A percentile compares a stretch with the other conserved stretches of the same genome.
Evolutionary conservation across 2,113 vertebrate genomes (phyloP).

Genomic region (Desmodus rotundus): DNA sequence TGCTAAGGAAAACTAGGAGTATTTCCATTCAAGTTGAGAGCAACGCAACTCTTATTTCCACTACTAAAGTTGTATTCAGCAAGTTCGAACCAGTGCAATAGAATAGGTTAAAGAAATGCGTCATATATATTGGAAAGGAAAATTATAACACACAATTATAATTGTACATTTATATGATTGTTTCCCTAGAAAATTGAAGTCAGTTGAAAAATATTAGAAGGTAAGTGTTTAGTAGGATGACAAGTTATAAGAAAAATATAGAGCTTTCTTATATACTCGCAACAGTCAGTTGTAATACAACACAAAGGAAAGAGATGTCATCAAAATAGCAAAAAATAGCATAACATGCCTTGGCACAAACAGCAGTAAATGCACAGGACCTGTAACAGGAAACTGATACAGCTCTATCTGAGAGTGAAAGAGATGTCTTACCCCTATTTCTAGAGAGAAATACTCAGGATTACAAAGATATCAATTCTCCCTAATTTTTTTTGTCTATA

Average conservation of each 20-base stretch:
- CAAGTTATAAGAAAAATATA: background rate
- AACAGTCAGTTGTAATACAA: background rate
- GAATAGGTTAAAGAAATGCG: background rate
- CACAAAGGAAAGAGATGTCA: background rate
- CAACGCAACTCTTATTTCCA: background rate
- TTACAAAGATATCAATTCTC: background rate
- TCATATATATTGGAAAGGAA: background rate
- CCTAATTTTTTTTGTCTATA: slow-evolving; percentile 12
- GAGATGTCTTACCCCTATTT: background rate
- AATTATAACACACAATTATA: background rate
- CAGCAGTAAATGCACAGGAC: background rate
- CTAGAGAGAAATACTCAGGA: background rate
- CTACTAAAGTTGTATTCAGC: background rate
- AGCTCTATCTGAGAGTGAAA: background rate
- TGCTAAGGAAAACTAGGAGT: background rate
- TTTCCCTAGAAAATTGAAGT: background rate
- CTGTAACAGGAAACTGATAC: background rate
- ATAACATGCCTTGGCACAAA: background rate
- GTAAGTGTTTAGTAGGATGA: background rate
- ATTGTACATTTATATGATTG: background rate
- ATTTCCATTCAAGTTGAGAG: background rate
- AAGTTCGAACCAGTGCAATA: background rate
- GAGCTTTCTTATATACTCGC: background rate
- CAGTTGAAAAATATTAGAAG: background rate
- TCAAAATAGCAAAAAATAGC: background rate